A percentile compares a stretch with the other conserved stretches of the same genome.
These are phyloP conservation scores for Hypolimnas misippus DNA, from an alignment of 2,888 invertebrate genomes.

Conservation along the genomic window DNA sequence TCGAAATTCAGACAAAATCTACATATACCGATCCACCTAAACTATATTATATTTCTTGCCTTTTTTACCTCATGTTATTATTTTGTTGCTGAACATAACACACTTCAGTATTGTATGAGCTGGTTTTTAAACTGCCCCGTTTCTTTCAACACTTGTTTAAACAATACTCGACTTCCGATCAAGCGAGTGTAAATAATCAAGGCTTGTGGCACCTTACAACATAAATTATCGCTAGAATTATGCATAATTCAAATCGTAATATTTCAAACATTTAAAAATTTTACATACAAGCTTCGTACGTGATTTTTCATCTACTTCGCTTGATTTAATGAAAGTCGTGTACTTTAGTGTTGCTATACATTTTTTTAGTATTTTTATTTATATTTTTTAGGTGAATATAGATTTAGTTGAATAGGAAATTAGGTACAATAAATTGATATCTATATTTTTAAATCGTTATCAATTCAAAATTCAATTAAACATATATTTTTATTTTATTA, in stretches of 20 bases:
- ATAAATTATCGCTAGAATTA: constrained; percentile 42
- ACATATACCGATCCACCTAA: too few species aligned
- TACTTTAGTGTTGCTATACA: neutral
- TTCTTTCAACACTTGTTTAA: constrained; percentile 74
- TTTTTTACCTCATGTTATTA: neutral
- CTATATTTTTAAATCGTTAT: too few species aligned
- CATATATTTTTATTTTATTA: too few species aligned
- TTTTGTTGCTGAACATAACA: constrained; percentile 4
- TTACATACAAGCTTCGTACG: neutral
- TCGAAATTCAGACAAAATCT: too few species aligned
- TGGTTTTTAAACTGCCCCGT: constrained; percentile 43
- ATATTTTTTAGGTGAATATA: too few species aligned
- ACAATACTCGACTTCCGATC: constrained; percentile 68
- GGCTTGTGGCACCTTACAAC: constrained; percentile 33
- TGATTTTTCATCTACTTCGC: neutral
- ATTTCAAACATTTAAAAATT: constrained; percentile 14
- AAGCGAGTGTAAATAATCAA: constrained; percentile 29
- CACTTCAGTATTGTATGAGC: neutral
- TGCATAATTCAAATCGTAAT: constrained; percentile 20
- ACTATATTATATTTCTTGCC: too few species aligned
- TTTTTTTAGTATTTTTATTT: neutral
- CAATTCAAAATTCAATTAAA: too few species aligned
- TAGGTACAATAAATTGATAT: too few species aligned
- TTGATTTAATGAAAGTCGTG: neutral
- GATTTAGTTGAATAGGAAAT: too few species aligned